Evolutionary conservation across 2,797 vertebrate genomes (phyloP).

Genomic region (Gorsachius magnificus): DNA sequence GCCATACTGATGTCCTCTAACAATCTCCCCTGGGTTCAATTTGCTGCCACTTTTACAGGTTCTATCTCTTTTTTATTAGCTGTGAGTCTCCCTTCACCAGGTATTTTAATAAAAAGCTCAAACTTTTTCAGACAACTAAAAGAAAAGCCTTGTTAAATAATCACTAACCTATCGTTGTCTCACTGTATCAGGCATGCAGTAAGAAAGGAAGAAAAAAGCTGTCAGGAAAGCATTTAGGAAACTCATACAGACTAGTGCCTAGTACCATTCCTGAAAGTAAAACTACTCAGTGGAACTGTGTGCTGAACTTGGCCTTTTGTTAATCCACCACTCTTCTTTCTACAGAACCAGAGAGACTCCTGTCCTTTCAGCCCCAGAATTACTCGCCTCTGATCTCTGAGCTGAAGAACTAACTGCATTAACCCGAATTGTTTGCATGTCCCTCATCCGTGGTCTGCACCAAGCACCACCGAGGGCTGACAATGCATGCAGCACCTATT

Average conservation of each 20-base stretch:
- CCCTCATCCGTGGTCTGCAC: neutral
- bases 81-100: neutral
- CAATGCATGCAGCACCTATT: neutral
- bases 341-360: neutral
- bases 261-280: neutral
- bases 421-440: neutral
- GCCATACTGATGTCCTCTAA: conserved; percentile 16
- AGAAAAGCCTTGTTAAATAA: neutral
- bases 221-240: neutral
- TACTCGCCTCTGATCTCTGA: neutral
- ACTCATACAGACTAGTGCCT: neutral
- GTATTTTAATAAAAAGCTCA: neutral
- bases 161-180: neutral
- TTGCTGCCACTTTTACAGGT: conserved; percentile 8
- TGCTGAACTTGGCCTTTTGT: neutral
- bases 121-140: neutral
- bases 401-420: neutral
- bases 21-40: conserved; percentile 43
- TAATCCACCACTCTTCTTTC: neutral
- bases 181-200: neutral
- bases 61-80: neutral
- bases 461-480: neutral
- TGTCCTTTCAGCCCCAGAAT: neutral
- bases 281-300: neutral
- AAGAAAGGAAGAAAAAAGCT: neutral